These are phyloP conservation scores for Galerucella nymphaeae DNA, from an alignment of 2,888 invertebrate species.

Conservation along the genomic window DNA sequence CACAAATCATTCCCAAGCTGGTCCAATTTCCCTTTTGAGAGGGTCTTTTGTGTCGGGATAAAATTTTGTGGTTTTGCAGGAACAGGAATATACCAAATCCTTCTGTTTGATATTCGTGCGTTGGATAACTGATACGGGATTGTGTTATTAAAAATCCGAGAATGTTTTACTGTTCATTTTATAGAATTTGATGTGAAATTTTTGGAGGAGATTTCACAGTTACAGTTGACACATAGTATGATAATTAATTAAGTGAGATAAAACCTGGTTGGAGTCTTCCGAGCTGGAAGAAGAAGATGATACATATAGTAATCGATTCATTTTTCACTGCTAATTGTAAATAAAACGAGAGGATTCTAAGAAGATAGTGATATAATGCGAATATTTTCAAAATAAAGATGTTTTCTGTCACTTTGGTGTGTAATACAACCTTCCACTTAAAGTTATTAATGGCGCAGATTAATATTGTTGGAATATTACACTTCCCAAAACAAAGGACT, in stretches of 20 bases:
- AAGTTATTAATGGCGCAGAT: neutral
- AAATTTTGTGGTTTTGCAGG: slow-evolving; percentile 9
- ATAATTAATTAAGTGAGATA: too few relatives aligned
- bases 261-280: too few relatives aligned
- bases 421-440: too few relatives aligned
- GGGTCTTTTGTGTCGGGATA: slow-evolving; percentile 17
- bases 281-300: too few relatives aligned
- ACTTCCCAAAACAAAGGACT: slow-evolving; percentile 6
- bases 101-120: slow-evolving; percentile 1
- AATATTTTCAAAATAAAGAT: too few relatives aligned
- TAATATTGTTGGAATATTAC: neutral
- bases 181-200: neutral
- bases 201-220: neutral
- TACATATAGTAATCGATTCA: too few relatives aligned
- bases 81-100: slow-evolving; percentile 12
- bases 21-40: slow-evolving; percentile 22
- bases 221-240: too few relatives aligned
- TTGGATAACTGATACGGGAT: neutral
- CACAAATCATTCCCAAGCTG: slow-evolving; percentile 25
- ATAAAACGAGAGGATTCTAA: too few relatives aligned
- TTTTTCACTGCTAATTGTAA: too few relatives aligned
- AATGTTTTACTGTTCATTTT: neutral
- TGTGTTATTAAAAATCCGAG: slow-evolving; percentile 1
- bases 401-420: too few relatives aligned
- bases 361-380: too few relatives aligned